Base-by-base conservation (phyloP, 1,140 invertebrate genomes). In the Drosophila tristis region DNA sequence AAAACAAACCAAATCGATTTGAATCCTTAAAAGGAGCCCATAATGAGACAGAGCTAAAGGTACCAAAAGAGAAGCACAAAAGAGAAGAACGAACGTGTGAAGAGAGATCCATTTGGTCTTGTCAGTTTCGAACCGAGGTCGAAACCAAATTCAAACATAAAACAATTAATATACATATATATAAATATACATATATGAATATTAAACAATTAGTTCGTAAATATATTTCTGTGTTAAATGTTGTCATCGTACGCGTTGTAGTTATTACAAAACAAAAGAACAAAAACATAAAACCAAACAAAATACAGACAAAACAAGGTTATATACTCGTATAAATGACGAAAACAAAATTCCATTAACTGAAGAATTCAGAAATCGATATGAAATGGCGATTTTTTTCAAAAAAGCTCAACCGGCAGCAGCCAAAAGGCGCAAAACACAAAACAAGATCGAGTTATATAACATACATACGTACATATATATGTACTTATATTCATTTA, bases 181-280 rank as follows among this genome's bases (percentile, higher is more conserved):
- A 61, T 60, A 78, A 31, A 75, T 59, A 73, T 53, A 56, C 29
- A 50, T 42, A 53, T 45, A 59, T 49, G 51, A 72, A 70, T 58
- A 79, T 77, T 63, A 80, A 23, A 79, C 65, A 79, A 73, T 76
- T 82, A 90, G 82, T 66, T 86, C 82, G 78, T 90, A 90, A 90
- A 86, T 86, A 87, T 84, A 89, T 91, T 84, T 90, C 87, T 90
- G 89, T 90, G 87, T 90, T 90, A 90, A 90, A 80, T 90, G 87
- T 90, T 90, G 87, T 90, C 87, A 77, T 87, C 87, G 89, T 90
- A 90, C 89, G 80, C 89, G 77, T 90, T 90, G 87, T 90, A 90
- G 87, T 90, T 90, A 87, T 82, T 90, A 84, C 78, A 86, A 68
- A 67, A 61, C 39, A 47, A 54, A 65, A 73, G 13, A 55, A 25